These are phyloP conservation scores for Chelon labrosus DNA, from an alignment of 2,797 vertebrate species.

Conservation along the genomic window DNA sequence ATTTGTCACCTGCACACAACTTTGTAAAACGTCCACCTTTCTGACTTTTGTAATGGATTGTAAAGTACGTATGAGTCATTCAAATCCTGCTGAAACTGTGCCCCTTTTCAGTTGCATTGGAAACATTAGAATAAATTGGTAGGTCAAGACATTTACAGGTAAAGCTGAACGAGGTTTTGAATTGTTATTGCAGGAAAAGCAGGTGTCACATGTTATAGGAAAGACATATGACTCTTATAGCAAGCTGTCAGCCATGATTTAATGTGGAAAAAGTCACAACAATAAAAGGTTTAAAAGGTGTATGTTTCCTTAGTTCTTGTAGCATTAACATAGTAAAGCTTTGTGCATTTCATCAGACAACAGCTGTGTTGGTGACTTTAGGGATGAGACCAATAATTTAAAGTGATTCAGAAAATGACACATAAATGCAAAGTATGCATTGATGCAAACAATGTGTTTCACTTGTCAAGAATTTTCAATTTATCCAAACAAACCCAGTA, in stretches of 20 bases:
- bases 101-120: neutral
- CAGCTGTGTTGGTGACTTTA: neutral
- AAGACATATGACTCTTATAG: no score
- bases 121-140: neutral
- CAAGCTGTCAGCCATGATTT: neutral
- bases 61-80: conserved; percentile 5
- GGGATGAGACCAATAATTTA: neutral
- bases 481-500: neutral
- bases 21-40: conserved; percentile 10
- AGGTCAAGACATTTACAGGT: neutral
- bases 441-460: neutral
- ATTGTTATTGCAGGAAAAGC: neutral
- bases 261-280: no score
- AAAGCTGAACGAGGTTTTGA: neutral
- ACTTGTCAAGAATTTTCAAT: no score
- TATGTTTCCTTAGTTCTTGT: no score
- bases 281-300: no score
- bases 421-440: neutral
- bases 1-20: neutral
- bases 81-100: neutral
- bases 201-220: neutral
- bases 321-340: neutral
- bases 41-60: neutral
- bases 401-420: neutral
- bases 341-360: neutral